phyloP scores from a whole-genome alignment of 2,797 vertebrate genomes.

The Anas bernieri region DNA sequence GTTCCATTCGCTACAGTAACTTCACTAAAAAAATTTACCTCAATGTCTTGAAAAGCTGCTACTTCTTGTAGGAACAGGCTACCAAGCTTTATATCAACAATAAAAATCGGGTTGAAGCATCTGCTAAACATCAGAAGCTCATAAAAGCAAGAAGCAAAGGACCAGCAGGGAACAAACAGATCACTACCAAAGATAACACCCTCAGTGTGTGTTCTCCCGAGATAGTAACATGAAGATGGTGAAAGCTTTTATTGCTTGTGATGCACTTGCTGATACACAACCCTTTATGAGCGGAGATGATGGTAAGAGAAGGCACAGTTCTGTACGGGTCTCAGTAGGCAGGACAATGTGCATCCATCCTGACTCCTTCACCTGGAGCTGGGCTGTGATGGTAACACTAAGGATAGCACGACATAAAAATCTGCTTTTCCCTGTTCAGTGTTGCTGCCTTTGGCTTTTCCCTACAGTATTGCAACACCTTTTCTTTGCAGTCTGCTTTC shows the following conservation, averaged over 20 bases:
- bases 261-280: not conserved
- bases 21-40: not conserved
- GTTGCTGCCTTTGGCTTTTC: not conserved
- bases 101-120: not conserved
- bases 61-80: not conserved
- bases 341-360: accelerated
- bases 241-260: not conserved
- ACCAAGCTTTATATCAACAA: not conserved
- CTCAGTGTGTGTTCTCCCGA: not conserved
- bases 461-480: too few relatives aligned
- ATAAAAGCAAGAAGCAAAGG: not conserved
- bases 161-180: not conserved
- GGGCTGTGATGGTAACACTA: not conserved
- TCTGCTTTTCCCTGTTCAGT: not conserved
- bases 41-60: not conserved
- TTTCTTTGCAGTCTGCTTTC: not conserved
- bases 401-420: not conserved
- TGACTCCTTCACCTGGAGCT: not conserved
- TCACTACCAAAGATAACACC: not conserved
- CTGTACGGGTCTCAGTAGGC: not conserved
- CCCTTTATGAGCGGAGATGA: not conserved
- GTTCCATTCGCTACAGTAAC: not conserved
- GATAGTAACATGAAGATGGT: not conserved
- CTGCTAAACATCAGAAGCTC: not conserved
- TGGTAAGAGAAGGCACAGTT: not conserved